Conservation (phyloP, 1,140 invertebrate species). For the Aphelenchoides besseyi region DNA sequence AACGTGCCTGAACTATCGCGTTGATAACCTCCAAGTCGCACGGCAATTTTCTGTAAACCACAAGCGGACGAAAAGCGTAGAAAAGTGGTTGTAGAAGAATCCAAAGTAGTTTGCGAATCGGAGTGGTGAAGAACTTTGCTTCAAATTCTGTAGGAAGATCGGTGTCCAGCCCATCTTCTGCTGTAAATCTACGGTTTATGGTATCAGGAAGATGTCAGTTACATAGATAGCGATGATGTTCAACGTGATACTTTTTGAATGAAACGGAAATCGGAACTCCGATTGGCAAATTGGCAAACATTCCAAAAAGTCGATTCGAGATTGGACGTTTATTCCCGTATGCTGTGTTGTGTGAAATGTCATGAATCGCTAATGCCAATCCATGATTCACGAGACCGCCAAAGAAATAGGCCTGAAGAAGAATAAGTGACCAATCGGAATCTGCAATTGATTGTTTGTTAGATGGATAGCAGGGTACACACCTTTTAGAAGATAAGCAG, state of each 20-base stretch:
- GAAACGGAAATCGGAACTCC: slow-evolving; percentile 89
- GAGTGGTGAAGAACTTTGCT: slow-evolving; percentile 85
- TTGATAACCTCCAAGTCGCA: slow-evolving; percentile 79
- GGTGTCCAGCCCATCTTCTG: slow-evolving; percentile 87
- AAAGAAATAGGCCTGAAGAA: slow-evolving; percentile 56
- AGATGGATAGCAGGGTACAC: neutral
- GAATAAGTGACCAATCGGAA: slow-evolving; percentile 48
- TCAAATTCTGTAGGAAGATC: slow-evolving; percentile 90
- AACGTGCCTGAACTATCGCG: slow-evolving; percentile 77
- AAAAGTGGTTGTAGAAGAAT: slow-evolving; percentile 83
- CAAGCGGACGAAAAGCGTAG: slow-evolving; percentile 87
- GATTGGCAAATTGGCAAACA: slow-evolving; percentile 92
- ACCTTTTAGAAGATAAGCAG: slow-evolving; percentile 30
- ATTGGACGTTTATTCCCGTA: slow-evolving; percentile 83
- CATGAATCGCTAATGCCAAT: slow-evolving; percentile 91
- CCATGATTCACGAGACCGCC: slow-evolving; percentile 78
- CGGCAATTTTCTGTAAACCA: slow-evolving; percentile 81
- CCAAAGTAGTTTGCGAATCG: slow-evolving; percentile 89
- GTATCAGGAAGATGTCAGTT: slow-evolving; percentile 60
- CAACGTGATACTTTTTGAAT: slow-evolving; percentile 96
- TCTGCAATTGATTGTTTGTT: slow-evolving; percentile 36
- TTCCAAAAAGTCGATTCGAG: slow-evolving; percentile 81
- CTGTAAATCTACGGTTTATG: slow-evolving; percentile 77
- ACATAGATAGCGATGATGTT: slow-evolving; percentile 81
- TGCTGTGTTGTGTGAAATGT: slow-evolving; percentile 92